Evolutionary conservation across 2,888 invertebrate species (phyloP).

Genomic region (Unio delphinus): DNA sequence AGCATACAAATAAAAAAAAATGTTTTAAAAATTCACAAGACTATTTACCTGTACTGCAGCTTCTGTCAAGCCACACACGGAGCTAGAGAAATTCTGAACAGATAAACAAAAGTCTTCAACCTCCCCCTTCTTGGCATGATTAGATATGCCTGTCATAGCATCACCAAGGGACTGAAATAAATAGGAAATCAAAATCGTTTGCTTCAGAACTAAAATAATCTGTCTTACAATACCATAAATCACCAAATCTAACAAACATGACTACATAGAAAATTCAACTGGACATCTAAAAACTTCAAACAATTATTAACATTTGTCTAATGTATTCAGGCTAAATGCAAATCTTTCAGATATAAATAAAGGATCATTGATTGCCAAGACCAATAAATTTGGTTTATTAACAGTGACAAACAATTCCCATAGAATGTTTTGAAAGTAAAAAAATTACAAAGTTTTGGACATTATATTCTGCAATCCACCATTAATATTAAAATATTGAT

Average conservation of each 20-base stretch:
- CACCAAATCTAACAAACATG: neutral
- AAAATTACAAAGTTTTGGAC: too few species aligned
- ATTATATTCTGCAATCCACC: too few species aligned
- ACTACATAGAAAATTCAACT: neutral
- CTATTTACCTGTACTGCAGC: slow-evolving; percentile 83
- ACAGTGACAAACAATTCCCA: too few species aligned
- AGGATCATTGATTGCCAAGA: too few species aligned
- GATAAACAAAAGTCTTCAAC: slow-evolving; percentile 88
- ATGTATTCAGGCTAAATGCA: too few species aligned
- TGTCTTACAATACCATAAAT: too few species aligned
- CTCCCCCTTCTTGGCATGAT: slow-evolving; percentile 88
- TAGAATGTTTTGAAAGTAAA: too few species aligned
- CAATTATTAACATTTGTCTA: neutral
- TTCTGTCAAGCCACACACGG: slow-evolving; percentile 93
- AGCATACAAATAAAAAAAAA: neutral
- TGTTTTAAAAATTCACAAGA: neutral
- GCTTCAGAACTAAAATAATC: neutral
- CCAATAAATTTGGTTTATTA: too few species aligned
- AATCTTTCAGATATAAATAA: too few species aligned
- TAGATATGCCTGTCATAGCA: slow-evolving; percentile 92
- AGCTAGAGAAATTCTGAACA: slow-evolving; percentile 86
- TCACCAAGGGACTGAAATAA: slow-evolving; percentile 71
- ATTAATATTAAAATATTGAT: too few species aligned
- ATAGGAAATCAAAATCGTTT: neutral
- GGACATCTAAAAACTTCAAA: neutral